Evolutionary conservation across 1,140 invertebrate genomes (phyloP).

Genomic region (Latrodectus geometricus): DNA sequence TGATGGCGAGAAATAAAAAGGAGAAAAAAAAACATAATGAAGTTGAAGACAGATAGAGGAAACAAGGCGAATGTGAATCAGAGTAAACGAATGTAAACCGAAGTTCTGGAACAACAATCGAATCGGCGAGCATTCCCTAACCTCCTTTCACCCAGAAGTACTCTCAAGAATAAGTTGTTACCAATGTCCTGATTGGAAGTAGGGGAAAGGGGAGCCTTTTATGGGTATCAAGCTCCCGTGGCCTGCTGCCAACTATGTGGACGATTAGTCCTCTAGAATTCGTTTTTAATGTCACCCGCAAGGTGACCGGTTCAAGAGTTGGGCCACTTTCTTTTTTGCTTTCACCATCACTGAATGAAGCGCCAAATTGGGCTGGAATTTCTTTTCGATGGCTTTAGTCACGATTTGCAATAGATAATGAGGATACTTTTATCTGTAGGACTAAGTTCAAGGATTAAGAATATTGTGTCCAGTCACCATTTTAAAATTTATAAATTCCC

Average conservation of each 20-base stretch:
- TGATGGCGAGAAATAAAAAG: too few species aligned
- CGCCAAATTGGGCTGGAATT: too few species aligned
- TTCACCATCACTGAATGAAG: too few species aligned
- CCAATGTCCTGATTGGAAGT: not conserved
- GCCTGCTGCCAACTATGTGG: slow-evolving; percentile 24
- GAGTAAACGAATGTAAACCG: not conserved
- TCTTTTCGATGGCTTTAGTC: too few species aligned
- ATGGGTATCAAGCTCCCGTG: slow-evolving; percentile 20
- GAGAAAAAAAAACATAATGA: too few species aligned
- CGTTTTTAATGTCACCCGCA: slow-evolving; percentile 40
- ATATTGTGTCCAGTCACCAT: too few species aligned
- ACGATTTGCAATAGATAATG: too few species aligned
- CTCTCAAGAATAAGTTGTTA: slow-evolving; percentile 8
- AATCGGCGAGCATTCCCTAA: not conserved
- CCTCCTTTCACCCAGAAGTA: not conserved
- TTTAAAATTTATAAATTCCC: too few species aligned
- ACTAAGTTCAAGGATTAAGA: too few species aligned
- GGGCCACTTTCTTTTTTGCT: not conserved
- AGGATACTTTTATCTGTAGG: too few species aligned
- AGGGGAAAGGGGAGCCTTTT: not conserved
- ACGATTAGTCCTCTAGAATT: slow-evolving; percentile 35
- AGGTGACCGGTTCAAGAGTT: slow-evolving; percentile 23
- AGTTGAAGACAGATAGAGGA: not conserved
- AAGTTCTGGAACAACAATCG: not conserved
- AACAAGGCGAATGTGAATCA: not conserved